Base-by-base conservation (phyloP, 2,888 invertebrate species). In the Protodeltote pygarga region DNA sequence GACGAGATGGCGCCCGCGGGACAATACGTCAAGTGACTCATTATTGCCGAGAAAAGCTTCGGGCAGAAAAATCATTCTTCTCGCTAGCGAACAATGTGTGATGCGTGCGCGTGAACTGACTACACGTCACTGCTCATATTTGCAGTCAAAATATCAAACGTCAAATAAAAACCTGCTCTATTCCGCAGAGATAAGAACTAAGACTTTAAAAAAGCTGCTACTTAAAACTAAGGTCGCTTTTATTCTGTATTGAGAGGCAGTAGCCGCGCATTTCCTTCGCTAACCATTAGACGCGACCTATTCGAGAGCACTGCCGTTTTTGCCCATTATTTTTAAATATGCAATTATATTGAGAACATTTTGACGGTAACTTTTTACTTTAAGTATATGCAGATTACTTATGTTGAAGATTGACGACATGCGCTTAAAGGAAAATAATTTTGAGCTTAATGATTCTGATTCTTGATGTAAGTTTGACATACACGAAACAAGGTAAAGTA, bases 11-110 rank as follows among this genome's bases (percentile, higher is more conserved):
- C 77, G 81, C 83, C 80, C 74, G 76, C 79, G 83, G 85, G 87
- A 84, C 87, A 85, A 85, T 85, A 79, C 86, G 83, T 85, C 89
- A 85, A 87, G 86, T 85, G 85, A 87, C 85, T 89, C 85, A 87
- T 90, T 89, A 89, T 84, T 83, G 83, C 75, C 81, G 81, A 84
- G 84, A 85, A 84, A 77, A 78, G 83, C 81, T 79, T 80, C 75
- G 75, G 81, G 80, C 81, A 80, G 78, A 79, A 83, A 79, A 85
- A 84, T 81, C 80, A 79, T 82, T 84, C 79, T 77, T 73, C 75
- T 73, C 73, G 66, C 60, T 60, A 71, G 73, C 70, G 66, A 77
- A 84, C 81, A 81, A 83, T 79, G 75, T 64, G 75, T 67, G 71
- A 70, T 70, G 77, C 75, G 77, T 85, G 79, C 77, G 79, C 76